These are phyloP conservation scores for Muscidifurax raptorellus DNA, from an alignment of 1,140 invertebrate species.

Conservation along the genomic window DNA sequence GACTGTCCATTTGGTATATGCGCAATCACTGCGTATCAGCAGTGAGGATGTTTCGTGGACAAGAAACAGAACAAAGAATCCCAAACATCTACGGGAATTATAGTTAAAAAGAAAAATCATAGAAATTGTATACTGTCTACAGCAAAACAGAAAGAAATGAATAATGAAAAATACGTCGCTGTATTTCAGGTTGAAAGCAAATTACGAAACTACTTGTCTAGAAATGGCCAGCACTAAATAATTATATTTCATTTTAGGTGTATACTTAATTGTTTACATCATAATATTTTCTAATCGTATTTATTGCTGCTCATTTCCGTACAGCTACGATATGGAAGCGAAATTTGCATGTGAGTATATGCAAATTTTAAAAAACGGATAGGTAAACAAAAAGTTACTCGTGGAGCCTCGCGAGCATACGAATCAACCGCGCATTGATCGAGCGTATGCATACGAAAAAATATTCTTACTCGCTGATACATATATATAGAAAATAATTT, in stretches of 20 bases:
- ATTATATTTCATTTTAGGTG: too few relatives aligned
- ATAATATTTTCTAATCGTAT: neutral
- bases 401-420: conserved; percentile 26
- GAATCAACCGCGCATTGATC: conserved; percentile 3
- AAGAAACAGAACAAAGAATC: neutral
- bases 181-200: neutral
- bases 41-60: neutral
- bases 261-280: too few relatives aligned
- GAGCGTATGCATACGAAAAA: conserved; percentile 15
- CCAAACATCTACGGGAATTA: conserved; percentile 18
- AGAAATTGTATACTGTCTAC: neutral
- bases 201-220: neutral
- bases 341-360: neutral
- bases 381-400: conserved; percentile 30
- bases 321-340: conserved; percentile 20
- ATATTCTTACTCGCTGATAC: conserved; percentile 1
- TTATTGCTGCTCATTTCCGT: conserved; percentile 21
- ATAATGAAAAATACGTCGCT: too few relatives aligned
- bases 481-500: too few relatives aligned
- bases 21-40: conserved; percentile 27
- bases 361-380: neutral
- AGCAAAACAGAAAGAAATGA: neutral
- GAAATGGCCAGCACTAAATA: neutral
- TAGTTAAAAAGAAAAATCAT: neutral
- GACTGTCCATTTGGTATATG: conserved; percentile 66